Conservation (phyloP, 2,888 invertebrate genomes). For the Zele albiditarsus region DNA sequence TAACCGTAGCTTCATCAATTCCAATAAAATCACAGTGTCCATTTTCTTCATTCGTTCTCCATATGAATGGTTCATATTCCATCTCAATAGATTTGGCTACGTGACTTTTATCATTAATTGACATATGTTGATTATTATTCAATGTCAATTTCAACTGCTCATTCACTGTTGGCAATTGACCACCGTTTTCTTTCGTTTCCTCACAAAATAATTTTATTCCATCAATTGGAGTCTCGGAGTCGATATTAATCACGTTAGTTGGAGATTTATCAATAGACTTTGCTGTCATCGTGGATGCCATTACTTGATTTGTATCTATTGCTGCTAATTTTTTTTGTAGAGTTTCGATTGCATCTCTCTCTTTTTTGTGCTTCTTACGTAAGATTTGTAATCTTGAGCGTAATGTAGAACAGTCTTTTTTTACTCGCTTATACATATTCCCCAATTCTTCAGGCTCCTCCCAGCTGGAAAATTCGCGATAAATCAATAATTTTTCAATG, state of each 20-base stretch:
- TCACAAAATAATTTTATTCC: background rate
- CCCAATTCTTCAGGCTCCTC: slow-evolving; percentile 31
- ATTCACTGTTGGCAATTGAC: background rate
- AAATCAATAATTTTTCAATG: too few relatives aligned
- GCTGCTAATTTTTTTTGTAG: slow-evolving; percentile 44
- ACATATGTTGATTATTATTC: background rate
- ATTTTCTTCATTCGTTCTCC: background rate
- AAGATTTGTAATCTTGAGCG: slow-evolving; percentile 49
- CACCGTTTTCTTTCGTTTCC: background rate
- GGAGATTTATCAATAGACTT: background rate
- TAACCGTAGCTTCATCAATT: background rate
- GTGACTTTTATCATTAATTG: background rate
- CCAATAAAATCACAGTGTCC: background rate
- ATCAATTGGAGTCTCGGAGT: background rate
- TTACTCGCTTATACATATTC: slow-evolving; percentile 45
- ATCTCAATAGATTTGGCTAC: background rate
- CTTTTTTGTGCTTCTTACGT: slow-evolving; percentile 49
- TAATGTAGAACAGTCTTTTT: slow-evolving; percentile 48
- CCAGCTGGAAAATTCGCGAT: slow-evolving; percentile 6
- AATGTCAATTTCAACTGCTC: background rate
- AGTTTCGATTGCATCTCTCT: slow-evolving; percentile 50
- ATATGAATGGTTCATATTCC: background rate
- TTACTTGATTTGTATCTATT: slow-evolving; percentile 34
- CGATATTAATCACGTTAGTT: background rate
- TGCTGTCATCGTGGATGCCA: background rate